These are phyloP conservation scores for Lasioglossum leucozonium DNA, from an alignment of 2,888 invertebrate species.

Conservation along the genomic window DNA sequence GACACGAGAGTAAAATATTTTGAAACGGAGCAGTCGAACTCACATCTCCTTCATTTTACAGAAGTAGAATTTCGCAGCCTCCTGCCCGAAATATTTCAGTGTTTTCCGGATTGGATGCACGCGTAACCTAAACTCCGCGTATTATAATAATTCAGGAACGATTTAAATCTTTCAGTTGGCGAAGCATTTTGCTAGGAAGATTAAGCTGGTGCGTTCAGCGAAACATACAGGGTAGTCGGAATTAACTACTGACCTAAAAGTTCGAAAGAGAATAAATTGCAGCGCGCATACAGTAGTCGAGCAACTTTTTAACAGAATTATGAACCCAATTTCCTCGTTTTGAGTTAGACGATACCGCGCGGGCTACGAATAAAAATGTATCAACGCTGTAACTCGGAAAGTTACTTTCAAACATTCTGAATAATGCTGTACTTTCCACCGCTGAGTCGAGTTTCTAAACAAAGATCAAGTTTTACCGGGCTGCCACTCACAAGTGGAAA, in stretches of 20 bases:
- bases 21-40: not conserved
- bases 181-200: not conserved
- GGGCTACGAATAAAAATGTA: constrained; percentile 19
- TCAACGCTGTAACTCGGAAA: constrained; percentile 2
- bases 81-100: not conserved
- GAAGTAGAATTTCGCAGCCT: not conserved
- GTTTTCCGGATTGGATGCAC: not conserved
- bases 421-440: not conserved
- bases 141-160: not conserved
- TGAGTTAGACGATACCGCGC: constrained; percentile 4
- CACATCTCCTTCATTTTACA: not conserved
- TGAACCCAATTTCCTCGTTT: constrained; percentile 17
- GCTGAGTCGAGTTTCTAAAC: constrained; percentile 12
- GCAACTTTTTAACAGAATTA: constrained; percentile 22
- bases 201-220: not conserved
- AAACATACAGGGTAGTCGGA: not conserved
- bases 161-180: constrained; percentile 8
- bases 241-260: constrained; percentile 6
- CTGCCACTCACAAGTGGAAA: not conserved
- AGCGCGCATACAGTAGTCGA: not conserved
- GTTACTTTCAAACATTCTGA: constrained; percentile 14
- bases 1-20: not conserved
- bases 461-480: constrained; percentile 12
- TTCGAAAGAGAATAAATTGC: constrained; percentile 18
- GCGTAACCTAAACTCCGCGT: not conserved